These are phyloP conservation scores for Leptinotarsa juncta DNA, from an alignment of 2,888 invertebrate genomes.

Conservation along the genomic window DNA sequence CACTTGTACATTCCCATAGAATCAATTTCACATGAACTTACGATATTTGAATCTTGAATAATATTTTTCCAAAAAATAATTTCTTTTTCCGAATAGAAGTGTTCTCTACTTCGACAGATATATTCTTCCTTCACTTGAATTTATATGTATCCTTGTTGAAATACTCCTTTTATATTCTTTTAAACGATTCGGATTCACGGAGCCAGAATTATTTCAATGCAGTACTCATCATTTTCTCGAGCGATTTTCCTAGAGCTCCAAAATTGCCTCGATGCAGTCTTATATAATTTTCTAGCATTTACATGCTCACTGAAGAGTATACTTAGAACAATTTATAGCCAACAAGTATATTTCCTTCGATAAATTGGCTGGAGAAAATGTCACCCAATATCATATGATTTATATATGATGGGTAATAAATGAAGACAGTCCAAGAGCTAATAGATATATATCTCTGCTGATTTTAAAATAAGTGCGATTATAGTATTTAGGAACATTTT, in stretches of 20 bases:
- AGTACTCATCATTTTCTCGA: constrained; percentile 23
- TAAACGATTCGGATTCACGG: neutral
- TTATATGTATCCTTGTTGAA: neutral
- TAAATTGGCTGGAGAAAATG: constrained; percentile 35
- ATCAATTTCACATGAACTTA: no score
- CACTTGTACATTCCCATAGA: no score
- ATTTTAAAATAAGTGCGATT: no score
- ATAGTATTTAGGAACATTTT: no score
- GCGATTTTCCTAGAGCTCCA: constrained; percentile 16
- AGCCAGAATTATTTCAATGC: constrained; percentile 15
- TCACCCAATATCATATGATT: constrained; percentile 35
- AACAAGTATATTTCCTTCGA: constrained; percentile 36
- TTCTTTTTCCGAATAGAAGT: no score
- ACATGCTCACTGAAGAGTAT: constrained; percentile 40
- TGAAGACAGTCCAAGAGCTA: neutral
- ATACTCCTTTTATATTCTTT: neutral
- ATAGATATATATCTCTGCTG: no score
- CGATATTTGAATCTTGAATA: no score
- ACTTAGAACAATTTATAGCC: constrained; percentile 37
- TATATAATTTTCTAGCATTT: constrained; percentile 40
- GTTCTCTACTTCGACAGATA: no score
- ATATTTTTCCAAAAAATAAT: no score
- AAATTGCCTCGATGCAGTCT: constrained; percentile 36
- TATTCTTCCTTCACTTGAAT: neutral
- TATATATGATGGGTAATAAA: constrained; percentile 40